Evolutionary conservation across 1,140 invertebrate genomes (phyloP), one percentile per base, ranked within the genome.

Genomic region (Hylaeus volcanicus): DNA sequence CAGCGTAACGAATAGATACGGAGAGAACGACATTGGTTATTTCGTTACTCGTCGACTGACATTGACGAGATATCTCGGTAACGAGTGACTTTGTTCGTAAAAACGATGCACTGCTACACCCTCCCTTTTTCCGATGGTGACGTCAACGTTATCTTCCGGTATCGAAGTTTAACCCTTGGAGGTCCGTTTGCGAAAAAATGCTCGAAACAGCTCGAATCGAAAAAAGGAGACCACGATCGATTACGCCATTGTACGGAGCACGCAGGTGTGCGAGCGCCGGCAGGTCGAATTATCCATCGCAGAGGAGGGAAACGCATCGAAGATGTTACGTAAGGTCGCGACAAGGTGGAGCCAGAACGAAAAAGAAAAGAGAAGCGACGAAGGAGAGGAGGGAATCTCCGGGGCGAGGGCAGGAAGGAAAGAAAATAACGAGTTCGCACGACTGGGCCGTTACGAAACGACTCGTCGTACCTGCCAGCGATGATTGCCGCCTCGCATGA

Each of bases 251-350:
- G 78, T 75, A 56, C 68, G 69, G 55, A 12, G 56, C 55, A 69
- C 37, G 81, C 84, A 82, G 74, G 83, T 85, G 84, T 64, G 39
- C 70, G 60, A 65, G 43, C 43, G 12, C 51, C 39, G 64, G 68
- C 53, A 56, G 56, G 70, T 74, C 79, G 74, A 78, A 56, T 81
- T 58, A 86, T 79, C 83, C 26, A 66, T 70, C 60, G 71, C 79
- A 65, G 68, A 43, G 2, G 15, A n/a, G 48, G 64, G 53, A 75
- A 78, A 81, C 77, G 76, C 63, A 58, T 82, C 58, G 58, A 61
- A 64, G 73, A 79, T 43, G 70, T 85, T 86, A 85, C 85, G 66
- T 82, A 86, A 83, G 69, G 73, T 86, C 77, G 83, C n/a, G 81
- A 45, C 12, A 55, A 74, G 56, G 64, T 55, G 45, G 15, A 63